Base-by-base conservation (phyloP, 2,888 invertebrate species). In the Amphipyra berbera region DNA sequence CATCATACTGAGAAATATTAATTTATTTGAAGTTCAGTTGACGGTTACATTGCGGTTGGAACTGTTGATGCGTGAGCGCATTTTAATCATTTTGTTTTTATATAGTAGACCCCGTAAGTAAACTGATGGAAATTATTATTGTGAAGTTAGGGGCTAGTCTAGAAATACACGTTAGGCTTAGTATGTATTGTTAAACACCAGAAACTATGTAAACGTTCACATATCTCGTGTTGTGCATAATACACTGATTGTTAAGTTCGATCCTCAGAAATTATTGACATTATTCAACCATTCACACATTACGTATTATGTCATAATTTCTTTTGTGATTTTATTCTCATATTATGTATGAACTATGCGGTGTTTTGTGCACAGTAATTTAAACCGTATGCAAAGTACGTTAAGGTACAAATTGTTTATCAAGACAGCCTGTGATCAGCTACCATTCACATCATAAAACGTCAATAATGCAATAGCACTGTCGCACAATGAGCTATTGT, bases 401-500 rank as follows among this genome's bases (percentile, higher is more conserved):
- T n/a, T 70, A 77, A 42, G 55, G 73, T 63, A 45, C n/a, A 66
- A 49, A 66, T 61, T 75, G 30, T 21, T 35, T 46, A 15, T 41
- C 0, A 15, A 27, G 38, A 2, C 5, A 27, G 15, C 49, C 35
- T 56, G 54, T 68, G 70, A 76, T 76, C 77, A 68, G 58, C 71
- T 57, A 74, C 77, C 76, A 78, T 82, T 82, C 79, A 75, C 79
- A 76, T 76, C 73, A 81, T 81, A 82, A 82, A 82, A 79, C 76
- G 79, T 79, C 79, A 76, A 80, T 85, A 85, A 80, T 84, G 83
- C 85, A 82, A 80, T 82, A 79, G 79, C 70, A 82, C 64, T 82
- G 82, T 82, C 76, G 76, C 82, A 88, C 85, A 88, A 88, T 87
- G 80, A 82, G 74, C 86, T 78, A 87, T 88, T 88, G 88, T 89